Evolutionary conservation across 2,888 invertebrate species (phyloP).

Genomic region (Drosophila ustulata): DNA sequence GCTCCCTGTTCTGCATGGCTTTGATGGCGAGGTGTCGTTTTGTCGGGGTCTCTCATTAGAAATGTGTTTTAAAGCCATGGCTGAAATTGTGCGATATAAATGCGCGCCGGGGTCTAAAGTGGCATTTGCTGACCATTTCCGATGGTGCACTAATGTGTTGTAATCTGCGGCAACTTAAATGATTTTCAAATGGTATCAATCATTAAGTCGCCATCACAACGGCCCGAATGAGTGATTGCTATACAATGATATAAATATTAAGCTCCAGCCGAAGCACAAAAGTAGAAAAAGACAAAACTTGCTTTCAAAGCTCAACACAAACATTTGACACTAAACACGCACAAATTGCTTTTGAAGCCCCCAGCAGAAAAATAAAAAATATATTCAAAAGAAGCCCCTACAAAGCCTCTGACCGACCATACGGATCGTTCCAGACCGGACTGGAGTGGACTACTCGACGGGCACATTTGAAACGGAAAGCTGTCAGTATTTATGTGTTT

Average conservation of each 20-base stretch:
- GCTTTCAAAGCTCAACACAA: constrained; percentile 57
- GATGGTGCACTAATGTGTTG: constrained; percentile 46
- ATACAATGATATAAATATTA: constrained; percentile 58
- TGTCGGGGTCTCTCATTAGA: constrained; percentile 4
- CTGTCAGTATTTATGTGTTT: constrained; percentile 44
- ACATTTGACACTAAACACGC: constrained; percentile 79
- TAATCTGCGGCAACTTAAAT: constrained; percentile 66
- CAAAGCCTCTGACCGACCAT: constrained; percentile 42
- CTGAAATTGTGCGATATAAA: constrained; percentile 5
- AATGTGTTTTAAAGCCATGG: constrained; percentile 69
- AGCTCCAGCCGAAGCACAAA: constrained; percentile 48
- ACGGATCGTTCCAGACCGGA: not conserved
- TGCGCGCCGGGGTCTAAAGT: constrained; percentile 26
- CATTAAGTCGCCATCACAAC: constrained; percentile 57
- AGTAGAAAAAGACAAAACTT: constrained; percentile 17
- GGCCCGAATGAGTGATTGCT: constrained; percentile 69
- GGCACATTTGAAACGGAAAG: constrained; percentile 21
- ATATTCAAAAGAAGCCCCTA: constrained; percentile 59
- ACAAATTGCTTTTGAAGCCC: constrained; percentile 77
- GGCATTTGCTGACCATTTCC: constrained; percentile 65
- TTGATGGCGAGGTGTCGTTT: constrained; percentile 7
- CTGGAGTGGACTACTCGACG: not conserved
- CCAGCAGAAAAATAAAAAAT: constrained; percentile 20
- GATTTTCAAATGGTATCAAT: constrained; percentile 69
- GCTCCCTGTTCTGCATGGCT: constrained; percentile 9